These are phyloP conservation scores for Syrphus vitripennis DNA, from an alignment of 2,888 invertebrate species.

Conservation along the genomic window DNA sequence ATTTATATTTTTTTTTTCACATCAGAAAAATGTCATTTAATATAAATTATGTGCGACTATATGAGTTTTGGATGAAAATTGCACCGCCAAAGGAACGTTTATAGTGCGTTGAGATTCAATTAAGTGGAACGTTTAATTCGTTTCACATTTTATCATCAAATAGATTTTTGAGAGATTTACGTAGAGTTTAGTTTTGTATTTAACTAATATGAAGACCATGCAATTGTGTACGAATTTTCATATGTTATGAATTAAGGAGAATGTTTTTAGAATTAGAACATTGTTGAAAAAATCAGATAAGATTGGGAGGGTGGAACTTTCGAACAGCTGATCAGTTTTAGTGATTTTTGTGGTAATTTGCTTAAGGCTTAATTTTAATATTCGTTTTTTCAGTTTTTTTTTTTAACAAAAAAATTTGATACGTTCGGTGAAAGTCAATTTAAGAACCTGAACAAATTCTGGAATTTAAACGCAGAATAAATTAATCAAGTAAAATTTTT, in stretches of 20 bases:
- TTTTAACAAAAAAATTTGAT: too few relatives aligned
- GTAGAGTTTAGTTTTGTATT: not conserved
- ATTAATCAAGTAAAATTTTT: too few relatives aligned
- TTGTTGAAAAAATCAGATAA: not conserved
- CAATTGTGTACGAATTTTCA: not conserved
- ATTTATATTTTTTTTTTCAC: conserved; percentile 14
- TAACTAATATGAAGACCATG: not conserved
- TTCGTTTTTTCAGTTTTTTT: too few relatives aligned
- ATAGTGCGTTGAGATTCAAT: conserved; percentile 10
- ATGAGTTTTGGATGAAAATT: not conserved
- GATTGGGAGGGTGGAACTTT: not conserved
- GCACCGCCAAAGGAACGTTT: conserved; percentile 30
- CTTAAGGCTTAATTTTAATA: too few relatives aligned
- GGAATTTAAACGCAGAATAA: too few relatives aligned
- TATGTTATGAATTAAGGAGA: not conserved
- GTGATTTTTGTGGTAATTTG: too few relatives aligned
- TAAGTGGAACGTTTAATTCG: conserved; percentile 55
- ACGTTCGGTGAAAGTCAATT: too few relatives aligned
- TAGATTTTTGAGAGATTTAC: conserved; percentile 23
- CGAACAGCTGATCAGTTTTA: not conserved
- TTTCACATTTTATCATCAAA: not conserved
- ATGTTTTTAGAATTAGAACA: not conserved
- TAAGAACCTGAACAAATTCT: too few relatives aligned
- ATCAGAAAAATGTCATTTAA: conserved; percentile 29
- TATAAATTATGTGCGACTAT: conserved; percentile 1